A percentile compares a stretch with the other conserved stretches of the same genome.
phyloP scores from a whole-genome alignment of 1,140 invertebrate species.

The Drosophila orosa region DNA sequence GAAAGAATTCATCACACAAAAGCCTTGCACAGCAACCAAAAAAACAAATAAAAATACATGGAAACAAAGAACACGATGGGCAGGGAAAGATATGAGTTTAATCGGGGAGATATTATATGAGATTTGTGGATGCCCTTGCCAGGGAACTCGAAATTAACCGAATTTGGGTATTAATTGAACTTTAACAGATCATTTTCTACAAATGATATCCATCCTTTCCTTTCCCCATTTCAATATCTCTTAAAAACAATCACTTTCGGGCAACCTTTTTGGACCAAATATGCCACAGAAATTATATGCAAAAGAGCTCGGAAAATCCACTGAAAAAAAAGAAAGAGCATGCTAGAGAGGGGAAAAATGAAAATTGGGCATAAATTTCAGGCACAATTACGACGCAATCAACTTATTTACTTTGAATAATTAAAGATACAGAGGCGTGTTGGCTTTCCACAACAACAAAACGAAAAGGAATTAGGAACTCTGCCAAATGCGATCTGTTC shows the following conservation, averaged over 20 bases:
- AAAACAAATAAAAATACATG: no score
- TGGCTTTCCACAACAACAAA: neutral
- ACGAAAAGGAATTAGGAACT: neutral
- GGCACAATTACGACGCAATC: constrained; percentile 69
- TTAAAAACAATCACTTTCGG: neutral
- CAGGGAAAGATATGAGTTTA: neutral
- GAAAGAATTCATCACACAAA: constrained; percentile 18
- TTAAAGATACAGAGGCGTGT: constrained; percentile 50
- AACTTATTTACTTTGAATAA: constrained; percentile 79
- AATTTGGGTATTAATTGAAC: no score
- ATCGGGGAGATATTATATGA: neutral
- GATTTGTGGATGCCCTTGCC: constrained; percentile 1
- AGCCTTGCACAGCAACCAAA: constrained; percentile 11
- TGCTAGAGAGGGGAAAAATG: neutral
- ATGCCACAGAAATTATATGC: neutral
- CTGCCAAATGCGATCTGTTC: constrained; percentile 7
- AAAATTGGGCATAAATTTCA: constrained; percentile 70
- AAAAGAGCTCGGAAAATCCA: neutral
- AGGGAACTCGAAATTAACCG: neutral
- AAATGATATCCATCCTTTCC: no score
- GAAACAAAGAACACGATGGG: constrained; percentile 23
- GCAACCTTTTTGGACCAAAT: neutral
- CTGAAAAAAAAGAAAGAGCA: constrained; percentile 8
- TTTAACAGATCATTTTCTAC: neutral
- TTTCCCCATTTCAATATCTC: neutral